Conservation (phyloP, 2,888 invertebrate genomes). For the Prosopocoilus inquinatus region DNA sequence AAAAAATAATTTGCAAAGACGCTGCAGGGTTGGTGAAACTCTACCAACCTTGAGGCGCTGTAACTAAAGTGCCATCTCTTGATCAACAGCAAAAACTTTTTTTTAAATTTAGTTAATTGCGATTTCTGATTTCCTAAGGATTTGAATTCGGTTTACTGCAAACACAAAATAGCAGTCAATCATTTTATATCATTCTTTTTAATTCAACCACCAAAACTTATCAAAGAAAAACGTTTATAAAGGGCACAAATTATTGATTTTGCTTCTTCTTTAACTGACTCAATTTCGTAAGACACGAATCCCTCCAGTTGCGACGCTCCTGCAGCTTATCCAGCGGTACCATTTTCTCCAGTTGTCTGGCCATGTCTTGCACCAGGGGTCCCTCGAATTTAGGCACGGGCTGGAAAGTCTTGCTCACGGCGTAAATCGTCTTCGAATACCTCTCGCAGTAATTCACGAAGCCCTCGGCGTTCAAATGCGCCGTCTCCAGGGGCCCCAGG, state of each 20-base stretch:
- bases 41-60: no score
- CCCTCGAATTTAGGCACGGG: conserved; percentile 73
- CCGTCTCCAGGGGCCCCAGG: conserved; percentile 89
- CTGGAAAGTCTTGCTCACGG: conserved; percentile 72
- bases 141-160: no score
- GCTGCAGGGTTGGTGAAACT: no score
- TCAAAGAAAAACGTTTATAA: no score
- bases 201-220: conserved; percentile 3
- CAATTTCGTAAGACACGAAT: conserved; percentile 76
- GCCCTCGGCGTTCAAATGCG: conserved; percentile 92
- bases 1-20: no score
- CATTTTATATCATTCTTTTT: not conserved
- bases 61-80: no score
- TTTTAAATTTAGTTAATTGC: no score
- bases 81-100: no score
- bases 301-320: conserved; percentile 78
- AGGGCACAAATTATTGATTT: no score
- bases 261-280: conserved; percentile 68
- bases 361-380: conserved; percentile 63
- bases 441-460: conserved; percentile 63
- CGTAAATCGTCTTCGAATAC: conserved; percentile 60
- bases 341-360: conserved; percentile 69
- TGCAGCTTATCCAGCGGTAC: conserved; percentile 73
- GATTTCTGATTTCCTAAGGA: no score
- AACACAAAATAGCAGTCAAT: no score